These are phyloP conservation scores for Melanocharis versteri DNA, from an alignment of 2,113 vertebrate species.

Conservation along the genomic window DNA sequence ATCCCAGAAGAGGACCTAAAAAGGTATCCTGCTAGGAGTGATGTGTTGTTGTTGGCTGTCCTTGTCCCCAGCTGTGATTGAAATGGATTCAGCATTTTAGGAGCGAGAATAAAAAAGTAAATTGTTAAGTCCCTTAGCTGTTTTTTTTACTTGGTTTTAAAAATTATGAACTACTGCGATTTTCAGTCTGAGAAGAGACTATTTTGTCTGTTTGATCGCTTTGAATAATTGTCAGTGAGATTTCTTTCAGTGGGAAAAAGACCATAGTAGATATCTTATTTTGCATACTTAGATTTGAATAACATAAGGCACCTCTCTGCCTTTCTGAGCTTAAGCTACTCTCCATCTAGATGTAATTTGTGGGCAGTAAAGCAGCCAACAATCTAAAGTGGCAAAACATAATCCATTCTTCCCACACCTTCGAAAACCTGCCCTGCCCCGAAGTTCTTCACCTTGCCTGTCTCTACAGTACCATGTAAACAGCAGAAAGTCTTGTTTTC, in stretches of 20 bases:
- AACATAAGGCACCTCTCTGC: neutral
- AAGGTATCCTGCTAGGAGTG: constrained; percentile 6
- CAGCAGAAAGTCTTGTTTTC: neutral
- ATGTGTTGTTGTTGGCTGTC: constrained; percentile 49
- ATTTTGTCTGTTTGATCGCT: neutral
- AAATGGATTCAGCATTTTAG: constrained; percentile 28
- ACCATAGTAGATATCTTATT: neutral
- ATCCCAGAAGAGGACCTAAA: constrained; percentile 44
- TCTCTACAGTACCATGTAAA: neutral
- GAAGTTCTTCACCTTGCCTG: neutral
- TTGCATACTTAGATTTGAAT: neutral
- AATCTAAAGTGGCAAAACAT: neutral
- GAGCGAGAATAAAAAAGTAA: constrained; percentile 15
- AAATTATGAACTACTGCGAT: neutral
- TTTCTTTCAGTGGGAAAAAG: neutral
- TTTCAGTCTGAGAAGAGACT: neutral
- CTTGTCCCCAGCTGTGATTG: constrained; percentile 2
- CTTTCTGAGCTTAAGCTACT: neutral
- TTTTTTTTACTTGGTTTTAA: neutral
- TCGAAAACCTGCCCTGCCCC: neutral
- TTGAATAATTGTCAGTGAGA: neutral
- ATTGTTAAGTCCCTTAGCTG: neutral
- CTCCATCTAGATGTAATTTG: neutral
- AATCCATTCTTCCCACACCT: neutral
- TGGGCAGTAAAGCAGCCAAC: neutral